These are phyloP conservation scores for Netelia fuscicornis DNA, from an alignment of 2,888 invertebrate genomes.

Conservation along the genomic window DNA sequence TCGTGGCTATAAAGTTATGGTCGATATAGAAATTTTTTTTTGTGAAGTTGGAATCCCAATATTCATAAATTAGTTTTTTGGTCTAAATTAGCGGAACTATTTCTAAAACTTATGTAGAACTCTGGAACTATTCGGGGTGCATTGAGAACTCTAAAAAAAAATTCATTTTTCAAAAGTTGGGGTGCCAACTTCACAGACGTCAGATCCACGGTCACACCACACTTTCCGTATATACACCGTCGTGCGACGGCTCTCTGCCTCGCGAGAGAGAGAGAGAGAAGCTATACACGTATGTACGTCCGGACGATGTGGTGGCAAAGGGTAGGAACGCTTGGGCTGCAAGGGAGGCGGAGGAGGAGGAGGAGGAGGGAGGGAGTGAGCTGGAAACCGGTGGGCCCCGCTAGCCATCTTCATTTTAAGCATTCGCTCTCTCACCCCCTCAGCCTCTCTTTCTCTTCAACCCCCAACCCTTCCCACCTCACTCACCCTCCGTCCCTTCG, in stretches of 20 bases:
- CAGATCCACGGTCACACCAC: conserved; percentile 59
- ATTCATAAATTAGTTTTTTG: too few relatives aligned
- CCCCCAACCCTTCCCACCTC: conserved; percentile 38
- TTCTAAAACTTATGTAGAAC: too few relatives aligned
- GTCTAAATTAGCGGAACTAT: too few relatives aligned
- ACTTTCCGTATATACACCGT: conserved; percentile 54
- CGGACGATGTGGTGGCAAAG: conserved; percentile 58
- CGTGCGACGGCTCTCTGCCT: neutral
- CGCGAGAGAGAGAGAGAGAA: conserved; percentile 11
- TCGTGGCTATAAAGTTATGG: too few relatives aligned
- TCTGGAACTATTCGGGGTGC: too few relatives aligned
- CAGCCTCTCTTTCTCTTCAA: conserved; percentile 61
- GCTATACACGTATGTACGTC: conserved; percentile 59
- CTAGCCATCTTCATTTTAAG: conserved; percentile 86
- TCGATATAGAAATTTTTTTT: too few relatives aligned
- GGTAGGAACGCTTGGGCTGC: conserved; percentile 47
- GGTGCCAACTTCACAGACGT: too few relatives aligned
- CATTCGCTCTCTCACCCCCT: conserved; percentile 81
- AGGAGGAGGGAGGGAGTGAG: conserved; percentile 56
- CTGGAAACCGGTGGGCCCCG: conserved; percentile 86
- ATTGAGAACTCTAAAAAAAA: too few relatives aligned
- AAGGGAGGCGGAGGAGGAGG: conserved; percentile 64
- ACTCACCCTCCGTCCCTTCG: conserved; percentile 79
- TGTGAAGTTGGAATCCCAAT: too few relatives aligned
- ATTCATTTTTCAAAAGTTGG: too few relatives aligned